These are phyloP conservation scores for Actinopyga echinites DNA, from an alignment of 53 echinoderm and acorn worm species.

Conservation along the genomic window DNA sequence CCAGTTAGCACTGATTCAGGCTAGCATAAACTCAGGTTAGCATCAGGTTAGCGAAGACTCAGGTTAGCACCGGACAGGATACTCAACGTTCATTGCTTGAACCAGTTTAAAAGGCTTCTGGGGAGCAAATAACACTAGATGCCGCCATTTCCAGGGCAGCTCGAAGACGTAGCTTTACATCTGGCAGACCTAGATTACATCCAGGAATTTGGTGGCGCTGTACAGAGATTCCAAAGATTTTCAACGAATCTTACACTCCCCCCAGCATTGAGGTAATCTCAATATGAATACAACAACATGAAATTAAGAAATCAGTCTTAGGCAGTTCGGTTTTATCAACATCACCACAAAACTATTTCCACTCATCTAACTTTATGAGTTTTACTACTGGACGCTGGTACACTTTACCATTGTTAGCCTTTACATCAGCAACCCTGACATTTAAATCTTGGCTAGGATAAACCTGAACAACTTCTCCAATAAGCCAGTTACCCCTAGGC, in stretches of 20 bases:
- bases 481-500: constrained; percentile 34
- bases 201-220: background rate
- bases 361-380: constrained; percentile 33
- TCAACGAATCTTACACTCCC: constrained; percentile 28
- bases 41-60: too few relatives aligned
- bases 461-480: constrained; percentile 23
- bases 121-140: too few relatives aligned
- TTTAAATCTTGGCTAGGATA: constrained; percentile 30
- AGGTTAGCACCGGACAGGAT: too few relatives aligned
- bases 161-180: background rate
- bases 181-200: background rate
- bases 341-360: background rate
- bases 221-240: background rate
- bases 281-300: background rate
- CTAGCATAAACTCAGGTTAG: too few relatives aligned
- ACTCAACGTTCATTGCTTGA: too few relatives aligned
- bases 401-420: background rate
- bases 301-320: background rate
- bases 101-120: too few relatives aligned
- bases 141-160: too few relatives aligned
- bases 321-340: background rate
- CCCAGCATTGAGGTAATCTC: constrained; percentile 19
- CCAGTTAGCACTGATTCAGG: too few relatives aligned
- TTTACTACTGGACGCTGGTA: constrained; percentile 41
- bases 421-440: constrained; percentile 41